Conservation (phyloP, 2,888 invertebrate genomes). For the Stenotaenia linearis region DNA sequence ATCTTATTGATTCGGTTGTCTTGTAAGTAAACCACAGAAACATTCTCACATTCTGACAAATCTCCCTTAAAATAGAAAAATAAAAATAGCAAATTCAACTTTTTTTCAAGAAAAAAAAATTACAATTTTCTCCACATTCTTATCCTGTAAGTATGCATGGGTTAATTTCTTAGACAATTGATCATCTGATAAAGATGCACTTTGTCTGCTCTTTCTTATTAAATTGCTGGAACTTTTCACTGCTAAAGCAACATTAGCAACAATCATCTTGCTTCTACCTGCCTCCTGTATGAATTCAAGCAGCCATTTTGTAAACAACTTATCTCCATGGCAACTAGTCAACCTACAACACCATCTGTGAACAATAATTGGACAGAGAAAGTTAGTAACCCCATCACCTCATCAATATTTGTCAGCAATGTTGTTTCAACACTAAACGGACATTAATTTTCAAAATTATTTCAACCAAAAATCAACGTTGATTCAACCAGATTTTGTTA, state of each 20-base stretch:
- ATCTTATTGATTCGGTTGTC: background rate
- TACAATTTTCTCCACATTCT: background rate
- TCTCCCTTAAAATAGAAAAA: background rate
- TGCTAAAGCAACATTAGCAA: background rate
- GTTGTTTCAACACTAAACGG: too few species aligned
- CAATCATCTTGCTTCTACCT: background rate
- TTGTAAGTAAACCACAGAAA: background rate
- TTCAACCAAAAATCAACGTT: too few species aligned
- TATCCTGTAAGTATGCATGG: background rate
- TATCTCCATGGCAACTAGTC: background rate
- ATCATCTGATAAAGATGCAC: background rate
- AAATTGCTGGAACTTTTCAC: background rate
- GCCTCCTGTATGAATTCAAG: background rate
- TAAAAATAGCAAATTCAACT: background rate
- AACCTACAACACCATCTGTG: background rate
- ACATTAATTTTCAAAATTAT: too few species aligned
- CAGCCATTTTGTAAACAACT: background rate
- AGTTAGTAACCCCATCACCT: too few species aligned
- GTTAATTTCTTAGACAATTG: background rate
- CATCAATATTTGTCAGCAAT: too few species aligned
- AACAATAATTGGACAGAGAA: background rate
- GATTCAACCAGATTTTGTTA: too few species aligned
- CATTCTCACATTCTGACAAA: background rate
- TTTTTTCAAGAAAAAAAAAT: too few species aligned
- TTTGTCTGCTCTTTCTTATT: background rate